Conservation (phyloP, 2,113 vertebrate genomes). For the Eulemur macaco region DNA sequence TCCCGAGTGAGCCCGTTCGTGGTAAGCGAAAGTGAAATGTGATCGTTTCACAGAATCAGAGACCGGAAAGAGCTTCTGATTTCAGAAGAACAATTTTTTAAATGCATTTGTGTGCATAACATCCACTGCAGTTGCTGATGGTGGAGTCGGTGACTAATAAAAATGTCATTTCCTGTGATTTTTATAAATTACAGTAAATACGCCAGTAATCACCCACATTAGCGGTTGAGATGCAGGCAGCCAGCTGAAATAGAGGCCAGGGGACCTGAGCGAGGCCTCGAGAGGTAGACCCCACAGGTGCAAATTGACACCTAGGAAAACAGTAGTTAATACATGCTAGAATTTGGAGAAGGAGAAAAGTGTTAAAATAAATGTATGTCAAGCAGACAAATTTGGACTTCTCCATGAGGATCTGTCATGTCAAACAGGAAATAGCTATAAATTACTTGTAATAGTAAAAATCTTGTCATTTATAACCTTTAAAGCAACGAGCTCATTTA, state of each 20-base stretch:
- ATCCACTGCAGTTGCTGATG: neutral
- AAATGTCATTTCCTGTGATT: slow-evolving; percentile 75
- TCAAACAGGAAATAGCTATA: slow-evolving; percentile 71
- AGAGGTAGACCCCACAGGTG: slow-evolving; percentile 70
- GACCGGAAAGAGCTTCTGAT: neutral
- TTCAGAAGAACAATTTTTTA: neutral
- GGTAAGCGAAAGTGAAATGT: neutral
- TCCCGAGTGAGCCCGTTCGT: neutral
- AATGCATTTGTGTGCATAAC: slow-evolving; percentile 45
- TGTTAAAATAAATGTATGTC: slow-evolving; percentile 56
- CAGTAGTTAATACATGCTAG: slow-evolving; percentile 59
- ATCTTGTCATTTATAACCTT: slow-evolving; percentile 71
- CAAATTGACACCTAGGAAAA: slow-evolving; percentile 73
- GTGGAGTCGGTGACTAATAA: slow-evolving; percentile 69
- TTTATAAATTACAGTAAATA: slow-evolving; percentile 75
- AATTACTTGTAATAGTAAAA: slow-evolving; percentile 74
- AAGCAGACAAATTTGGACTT: slow-evolving; percentile 73
- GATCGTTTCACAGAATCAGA: neutral
- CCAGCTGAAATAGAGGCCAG: slow-evolving; percentile 50
- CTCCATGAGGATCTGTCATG: slow-evolving; percentile 57
- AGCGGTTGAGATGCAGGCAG: slow-evolving; percentile 46
- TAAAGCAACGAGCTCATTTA: slow-evolving; percentile 38
- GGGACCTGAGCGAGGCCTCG: slow-evolving; percentile 21
- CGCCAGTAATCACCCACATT: slow-evolving; percentile 65
- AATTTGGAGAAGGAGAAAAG: slow-evolving; percentile 54